phyloP scores from a whole-genome alignment of 2,888 invertebrate species.

The Molorchus minor region DNA sequence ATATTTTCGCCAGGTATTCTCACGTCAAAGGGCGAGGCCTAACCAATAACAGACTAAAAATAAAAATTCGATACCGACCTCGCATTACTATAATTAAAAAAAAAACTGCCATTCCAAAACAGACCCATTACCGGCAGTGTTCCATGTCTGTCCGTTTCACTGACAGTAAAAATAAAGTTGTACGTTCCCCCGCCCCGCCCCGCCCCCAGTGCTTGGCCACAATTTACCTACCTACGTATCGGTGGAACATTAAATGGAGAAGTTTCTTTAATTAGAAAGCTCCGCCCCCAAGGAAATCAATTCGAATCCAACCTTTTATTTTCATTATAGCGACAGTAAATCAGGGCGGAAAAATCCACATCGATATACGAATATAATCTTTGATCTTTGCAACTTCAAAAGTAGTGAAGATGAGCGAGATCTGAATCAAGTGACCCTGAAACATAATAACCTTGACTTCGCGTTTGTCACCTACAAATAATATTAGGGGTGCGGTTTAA shows the following conservation, averaged over 20 bases:
- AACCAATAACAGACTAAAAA: too few relatives aligned
- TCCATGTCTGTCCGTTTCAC: neutral
- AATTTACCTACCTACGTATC: neutral
- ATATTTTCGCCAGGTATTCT: too few relatives aligned
- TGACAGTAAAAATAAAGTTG: neutral
- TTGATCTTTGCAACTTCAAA: too few relatives aligned
- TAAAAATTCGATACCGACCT: neutral
- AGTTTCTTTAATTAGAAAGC: slow-evolving; percentile 2
- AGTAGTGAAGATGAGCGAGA: too few relatives aligned
- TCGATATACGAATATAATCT: too few relatives aligned
- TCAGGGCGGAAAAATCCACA: neutral
- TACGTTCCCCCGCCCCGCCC: neutral
- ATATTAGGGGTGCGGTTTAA: too few relatives aligned
- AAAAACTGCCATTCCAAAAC: neutral
- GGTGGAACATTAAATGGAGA: neutral
- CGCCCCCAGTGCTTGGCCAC: neutral
- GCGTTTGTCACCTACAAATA: too few relatives aligned
- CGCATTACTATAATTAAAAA: neutral
- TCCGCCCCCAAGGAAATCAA: slow-evolving; percentile 1
- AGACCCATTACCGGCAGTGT: too few relatives aligned
- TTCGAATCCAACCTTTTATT: neutral
- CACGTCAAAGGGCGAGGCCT: too few relatives aligned
- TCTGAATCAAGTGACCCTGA: too few relatives aligned
- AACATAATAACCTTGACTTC: too few relatives aligned
- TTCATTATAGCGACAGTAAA: neutral